These are phyloP conservation scores for Chrysoperla carnea DNA, from an alignment of 1,140 invertebrate genomes.

Conservation along the genomic window DNA sequence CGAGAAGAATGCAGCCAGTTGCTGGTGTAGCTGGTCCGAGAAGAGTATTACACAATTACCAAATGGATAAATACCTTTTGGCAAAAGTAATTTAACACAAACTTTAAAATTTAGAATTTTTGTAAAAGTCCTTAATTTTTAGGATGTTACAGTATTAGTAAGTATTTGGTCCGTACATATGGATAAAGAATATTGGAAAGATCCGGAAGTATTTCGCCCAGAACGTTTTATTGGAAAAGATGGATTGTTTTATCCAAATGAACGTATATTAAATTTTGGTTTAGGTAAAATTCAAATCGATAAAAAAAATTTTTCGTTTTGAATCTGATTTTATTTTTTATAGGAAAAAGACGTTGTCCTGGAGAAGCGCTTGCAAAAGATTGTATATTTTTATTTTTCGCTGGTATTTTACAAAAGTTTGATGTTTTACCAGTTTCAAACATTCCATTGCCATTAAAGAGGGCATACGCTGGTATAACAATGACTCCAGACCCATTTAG, in stretches of 20 bases:
- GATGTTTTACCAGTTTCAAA: too few species aligned
- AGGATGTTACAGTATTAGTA: constrained; percentile 40
- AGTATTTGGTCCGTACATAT: constrained; percentile 41
- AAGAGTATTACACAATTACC: constrained; percentile 34
- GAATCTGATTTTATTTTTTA: constrained; percentile 7
- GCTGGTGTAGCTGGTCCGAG: constrained; percentile 49
- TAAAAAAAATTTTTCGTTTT: too few species aligned
- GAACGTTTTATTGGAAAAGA: constrained; percentile 41
- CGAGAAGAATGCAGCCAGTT: constrained; percentile 39
- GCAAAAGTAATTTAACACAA: constrained; percentile 33
- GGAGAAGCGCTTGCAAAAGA: constrained; percentile 37
- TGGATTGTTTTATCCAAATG: constrained; percentile 26
- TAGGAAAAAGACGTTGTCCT: constrained; percentile 39
- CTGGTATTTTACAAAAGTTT: constrained; percentile 31
- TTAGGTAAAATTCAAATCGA: constrained; percentile 27
- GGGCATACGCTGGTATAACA: too few species aligned
- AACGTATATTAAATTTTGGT: constrained; percentile 47
- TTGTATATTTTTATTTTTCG: constrained; percentile 32
- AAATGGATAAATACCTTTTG: constrained; percentile 41
- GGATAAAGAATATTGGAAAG: constrained; percentile 38
- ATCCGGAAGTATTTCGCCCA: constrained; percentile 51
- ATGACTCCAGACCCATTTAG: too few species aligned
- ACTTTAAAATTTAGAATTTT: too few species aligned
- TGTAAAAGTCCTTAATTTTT: too few species aligned
- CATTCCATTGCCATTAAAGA: too few species aligned